Percentiles rank a stretch among this genome's conserved stretches.
Conservation (phyloP, 2,888 invertebrate species). For the Odontocerum albicorne region DNA sequence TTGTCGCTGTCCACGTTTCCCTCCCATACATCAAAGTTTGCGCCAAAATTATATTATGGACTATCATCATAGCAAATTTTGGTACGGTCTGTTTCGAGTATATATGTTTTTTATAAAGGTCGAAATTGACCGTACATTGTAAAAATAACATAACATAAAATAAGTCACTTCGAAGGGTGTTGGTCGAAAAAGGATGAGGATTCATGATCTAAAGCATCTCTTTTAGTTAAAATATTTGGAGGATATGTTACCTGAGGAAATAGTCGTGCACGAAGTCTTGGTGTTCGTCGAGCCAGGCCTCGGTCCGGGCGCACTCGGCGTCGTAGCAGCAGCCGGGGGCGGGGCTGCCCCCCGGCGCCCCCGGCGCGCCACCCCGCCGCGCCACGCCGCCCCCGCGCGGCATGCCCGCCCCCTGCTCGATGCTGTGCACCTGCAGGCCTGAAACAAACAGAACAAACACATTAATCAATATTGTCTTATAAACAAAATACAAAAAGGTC, state of each 20-base stretch:
- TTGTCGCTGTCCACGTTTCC: too few species aligned
- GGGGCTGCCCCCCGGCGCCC: slow-evolving; percentile 48
- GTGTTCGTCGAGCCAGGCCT: slow-evolving; percentile 96
- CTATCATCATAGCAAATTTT: background rate
- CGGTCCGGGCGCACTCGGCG: slow-evolving; percentile 86
- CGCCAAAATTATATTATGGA: too few species aligned
- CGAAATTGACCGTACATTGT: too few species aligned
- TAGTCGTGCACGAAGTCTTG: slow-evolving; percentile 95
- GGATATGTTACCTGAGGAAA: slow-evolving; percentile 75
- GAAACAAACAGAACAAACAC: slow-evolving; percentile 45
- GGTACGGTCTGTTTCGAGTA: too few species aligned
- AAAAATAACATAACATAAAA: background rate
- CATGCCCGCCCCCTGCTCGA: slow-evolving; percentile 75
- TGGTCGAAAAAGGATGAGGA: background rate
- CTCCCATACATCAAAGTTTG: too few species aligned
- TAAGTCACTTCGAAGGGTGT: background rate
- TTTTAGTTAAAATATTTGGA: too few species aligned
- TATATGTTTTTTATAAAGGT: too few species aligned
- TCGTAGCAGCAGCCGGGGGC: slow-evolving; percentile 65
- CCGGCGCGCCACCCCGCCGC: slow-evolving; percentile 67
- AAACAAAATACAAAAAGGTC: too few species aligned
- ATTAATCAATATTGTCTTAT: too few species aligned
- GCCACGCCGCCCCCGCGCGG: slow-evolving; percentile 64
- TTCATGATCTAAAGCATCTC: too few species aligned
- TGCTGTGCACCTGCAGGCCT: slow-evolving; percentile 86